A percentile compares a stretch with the other conserved stretches of the same genome.
These are phyloP conservation scores for Crocuta crocuta DNA, from an alignment of 2,113 vertebrate species.

Conservation along the genomic window DNA sequence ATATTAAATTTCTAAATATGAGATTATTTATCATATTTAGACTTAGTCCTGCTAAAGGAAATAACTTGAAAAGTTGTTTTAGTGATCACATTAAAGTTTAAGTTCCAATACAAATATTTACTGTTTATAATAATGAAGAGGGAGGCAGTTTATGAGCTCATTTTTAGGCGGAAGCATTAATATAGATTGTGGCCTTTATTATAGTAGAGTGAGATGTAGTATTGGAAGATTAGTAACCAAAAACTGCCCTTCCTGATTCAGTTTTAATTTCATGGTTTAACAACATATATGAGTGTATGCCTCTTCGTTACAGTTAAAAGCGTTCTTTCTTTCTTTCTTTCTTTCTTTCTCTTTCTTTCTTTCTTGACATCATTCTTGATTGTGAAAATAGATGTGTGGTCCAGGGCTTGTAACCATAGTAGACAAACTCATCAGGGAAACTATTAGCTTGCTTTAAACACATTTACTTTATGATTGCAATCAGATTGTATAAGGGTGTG, in stretches of 20 bases:
- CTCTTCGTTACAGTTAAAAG: not conserved
- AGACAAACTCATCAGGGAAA: not conserved
- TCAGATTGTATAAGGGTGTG: not conserved
- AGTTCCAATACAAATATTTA: not conserved
- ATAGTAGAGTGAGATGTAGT: not conserved
- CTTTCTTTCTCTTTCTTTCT: no score
- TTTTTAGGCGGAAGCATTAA: not conserved
- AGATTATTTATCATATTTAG: not conserved
- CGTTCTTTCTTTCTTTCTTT: not conserved
- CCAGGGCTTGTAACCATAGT: not conserved
- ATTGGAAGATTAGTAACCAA: not conserved
- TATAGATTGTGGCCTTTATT: not conserved
- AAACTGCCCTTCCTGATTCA: not conserved
- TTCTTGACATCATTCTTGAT: not conserved
- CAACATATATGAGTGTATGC: not conserved
- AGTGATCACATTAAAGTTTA: not conserved
- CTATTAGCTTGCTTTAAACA: conserved; percentile 10
- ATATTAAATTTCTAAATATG: no score
- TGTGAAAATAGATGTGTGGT: not conserved
- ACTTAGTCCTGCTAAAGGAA: not conserved
- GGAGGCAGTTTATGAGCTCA: not conserved
- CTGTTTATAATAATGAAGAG: not conserved
- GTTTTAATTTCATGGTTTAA: conserved; percentile 4
- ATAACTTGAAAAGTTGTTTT: conserved; percentile 5
- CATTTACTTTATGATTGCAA: not conserved